Evolutionary conservation across 1,140 invertebrate genomes (phyloP), one percentile per base, ranked within the genome.

Genomic region (Caenorhabditis latens): DNA sequence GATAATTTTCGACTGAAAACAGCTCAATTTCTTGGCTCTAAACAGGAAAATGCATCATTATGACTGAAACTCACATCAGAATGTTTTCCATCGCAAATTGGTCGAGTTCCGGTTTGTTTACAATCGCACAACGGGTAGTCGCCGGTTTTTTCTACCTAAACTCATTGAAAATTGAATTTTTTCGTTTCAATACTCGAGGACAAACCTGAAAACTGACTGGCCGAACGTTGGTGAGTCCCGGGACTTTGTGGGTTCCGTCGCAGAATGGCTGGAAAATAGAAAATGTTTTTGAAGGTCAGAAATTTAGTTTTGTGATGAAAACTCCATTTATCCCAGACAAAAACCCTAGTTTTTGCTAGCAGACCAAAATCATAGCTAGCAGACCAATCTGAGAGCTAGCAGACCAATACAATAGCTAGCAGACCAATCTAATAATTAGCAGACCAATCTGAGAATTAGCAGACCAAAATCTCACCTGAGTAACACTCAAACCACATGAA

Each of bases 121-220:
- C 98, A 99, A 92, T 97, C 97, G 93, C 98, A 99, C 9, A 99
- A 93, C 96, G 96, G 98, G 92, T 98, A 98, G 16, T 97, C 96
- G 92, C 96, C 97, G 0, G 95, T 95, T 94, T 98, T 95, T 71
- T 95, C 94, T 2, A 98, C 96, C 85, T 84, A 24, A 42, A 84
- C 2, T 43, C 32, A 11, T 19, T 19, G 11, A 65, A 84, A 42
- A 43, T 48, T 32, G 32, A 16, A 32, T 40, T 83, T 48, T 48
- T 75, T 75, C 42, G 4, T 4, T 13, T 7, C 1, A 82, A 32
- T 32, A 55, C 32, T 32, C 32, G 2, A 32, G 32, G 32, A 32
- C 32, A 32, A 32, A 84, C 84, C 89, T 94, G 93, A 90, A 98
- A 98, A 87, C 93, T 94, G 19, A 98, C 94, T 0, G 97, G 97